These are phyloP conservation scores for Ricordea florida DNA, from an alignment of 92 coral and sea anemone genomes.

Conservation along the genomic window DNA sequence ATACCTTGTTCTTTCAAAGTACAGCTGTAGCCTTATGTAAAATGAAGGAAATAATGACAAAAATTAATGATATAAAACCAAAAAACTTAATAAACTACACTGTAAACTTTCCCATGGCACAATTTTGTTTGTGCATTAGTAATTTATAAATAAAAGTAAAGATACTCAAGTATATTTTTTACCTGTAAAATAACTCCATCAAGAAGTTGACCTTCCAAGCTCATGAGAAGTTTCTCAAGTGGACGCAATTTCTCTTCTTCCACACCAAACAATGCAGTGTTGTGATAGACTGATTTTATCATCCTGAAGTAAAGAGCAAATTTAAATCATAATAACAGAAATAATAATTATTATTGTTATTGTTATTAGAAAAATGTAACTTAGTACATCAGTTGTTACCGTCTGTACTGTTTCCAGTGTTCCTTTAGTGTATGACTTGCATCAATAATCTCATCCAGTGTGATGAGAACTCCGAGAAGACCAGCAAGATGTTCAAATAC, in stretches of 20 bases:
- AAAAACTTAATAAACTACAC: neutral
- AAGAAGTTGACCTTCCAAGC: constrained; percentile 94
- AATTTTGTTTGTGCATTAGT: neutral
- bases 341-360: neutral
- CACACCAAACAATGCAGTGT: constrained; percentile 90
- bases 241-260: constrained; percentile 91
- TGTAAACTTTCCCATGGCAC: neutral
- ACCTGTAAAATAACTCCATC: constrained; percentile 98
- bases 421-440: constrained; percentile 91
- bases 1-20: too few species aligned
- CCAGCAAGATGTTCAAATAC: constrained; percentile 97
- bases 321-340: neutral
- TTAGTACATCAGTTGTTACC: constrained; percentile 33
- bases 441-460: constrained; percentile 90
- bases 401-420: constrained; percentile 94
- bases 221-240: constrained; percentile 93
- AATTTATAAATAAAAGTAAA: neutral
- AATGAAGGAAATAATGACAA: too few species aligned
- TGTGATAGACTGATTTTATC: constrained; percentile 93
- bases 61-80: too few species aligned
- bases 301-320: constrained; percentile 45
- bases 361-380: neutral
- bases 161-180: neutral
- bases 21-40: too few species aligned
- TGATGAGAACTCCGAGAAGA: constrained; percentile 79